These are phyloP conservation scores for Erithacus rubecula DNA, from an alignment of 2,797 vertebrate genomes.

Conservation along the genomic window DNA sequence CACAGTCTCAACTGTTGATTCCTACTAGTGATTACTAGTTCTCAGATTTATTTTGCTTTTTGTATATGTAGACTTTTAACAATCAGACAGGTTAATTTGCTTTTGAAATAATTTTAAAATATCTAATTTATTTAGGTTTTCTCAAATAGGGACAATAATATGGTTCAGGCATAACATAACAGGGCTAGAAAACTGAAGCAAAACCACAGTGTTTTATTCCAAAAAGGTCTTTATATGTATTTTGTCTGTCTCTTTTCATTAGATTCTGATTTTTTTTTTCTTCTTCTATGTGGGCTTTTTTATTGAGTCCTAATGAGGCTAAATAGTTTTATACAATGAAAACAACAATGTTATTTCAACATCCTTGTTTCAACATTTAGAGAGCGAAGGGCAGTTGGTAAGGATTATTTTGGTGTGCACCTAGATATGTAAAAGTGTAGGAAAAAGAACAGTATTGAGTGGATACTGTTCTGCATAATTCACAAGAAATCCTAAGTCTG, in stretches of 20 bases:
- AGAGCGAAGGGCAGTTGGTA: not conserved
- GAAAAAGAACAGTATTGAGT: not conserved
- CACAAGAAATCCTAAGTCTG: not conserved
- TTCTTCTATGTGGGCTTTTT: not conserved
- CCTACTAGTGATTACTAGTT: not conserved
- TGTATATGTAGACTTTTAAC: not conserved
- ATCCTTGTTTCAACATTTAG: not conserved
- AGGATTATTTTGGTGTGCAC: not conserved
- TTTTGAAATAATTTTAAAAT: not conserved
- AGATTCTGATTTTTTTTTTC: not conserved
- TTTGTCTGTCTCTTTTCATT: not conserved
- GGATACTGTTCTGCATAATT: not conserved
- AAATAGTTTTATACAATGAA: not conserved
- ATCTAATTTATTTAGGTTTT: not conserved
- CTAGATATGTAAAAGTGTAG: not conserved
- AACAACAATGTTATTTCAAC: not conserved
- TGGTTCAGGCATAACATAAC: not conserved
- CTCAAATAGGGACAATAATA: not conserved
- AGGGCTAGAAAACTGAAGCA: not conserved
- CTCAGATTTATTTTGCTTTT: not conserved
- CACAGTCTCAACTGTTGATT: not conserved
- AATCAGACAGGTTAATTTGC: not conserved
- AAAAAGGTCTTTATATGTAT: not conserved
- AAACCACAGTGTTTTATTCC: not conserved
- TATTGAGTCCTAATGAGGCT: not conserved